phyloP scores from a whole-genome alignment of 2,113 vertebrate genomes.

The Narcine bancroftii region DNA sequence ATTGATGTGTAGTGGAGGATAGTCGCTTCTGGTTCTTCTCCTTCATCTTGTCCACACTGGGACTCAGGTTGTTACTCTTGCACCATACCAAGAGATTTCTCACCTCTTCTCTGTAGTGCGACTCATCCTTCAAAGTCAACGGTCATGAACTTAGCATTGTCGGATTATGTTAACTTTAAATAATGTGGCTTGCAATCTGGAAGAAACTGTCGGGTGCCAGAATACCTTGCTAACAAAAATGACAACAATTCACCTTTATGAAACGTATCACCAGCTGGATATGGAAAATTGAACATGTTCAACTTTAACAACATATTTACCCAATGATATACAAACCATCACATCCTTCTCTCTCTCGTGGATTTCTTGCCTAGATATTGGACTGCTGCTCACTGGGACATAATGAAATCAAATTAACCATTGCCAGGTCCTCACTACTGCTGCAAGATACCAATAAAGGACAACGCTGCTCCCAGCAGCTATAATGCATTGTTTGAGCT shows the following conservation, averaged over 20 bases:
- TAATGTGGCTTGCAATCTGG: slow-evolving; percentile 49
- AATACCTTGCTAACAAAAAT: background rate
- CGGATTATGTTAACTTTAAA: slow-evolving; percentile 56
- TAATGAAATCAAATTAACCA: slow-evolving; percentile 26
- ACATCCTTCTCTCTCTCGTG: background rate
- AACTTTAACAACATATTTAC: background rate
- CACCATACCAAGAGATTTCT: no score
- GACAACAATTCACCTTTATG: background rate
- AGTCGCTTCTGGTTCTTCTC: no score
- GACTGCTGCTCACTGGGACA: background rate
- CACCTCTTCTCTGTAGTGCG: no score
- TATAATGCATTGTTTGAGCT: slow-evolving; percentile 16
- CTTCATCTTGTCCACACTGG: no score
- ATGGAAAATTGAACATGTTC: background rate
- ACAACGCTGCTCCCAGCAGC: slow-evolving; percentile 8
- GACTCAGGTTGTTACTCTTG: no score
- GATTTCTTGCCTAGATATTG: background rate
- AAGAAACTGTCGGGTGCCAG: slow-evolving; percentile 47
- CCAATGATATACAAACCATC: background rate
- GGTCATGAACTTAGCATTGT: slow-evolving; percentile 51
- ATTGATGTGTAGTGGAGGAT: no score
- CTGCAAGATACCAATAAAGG: slow-evolving; percentile 14
- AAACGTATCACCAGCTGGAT: background rate
- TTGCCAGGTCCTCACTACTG: background rate
- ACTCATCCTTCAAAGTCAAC: slow-evolving; percentile 53